Percentiles rank a stretch among this genome's conserved stretches.
Evolutionary conservation across 2,113 vertebrate species (phyloP).

Genomic region (Pao palembangensis): DNA sequence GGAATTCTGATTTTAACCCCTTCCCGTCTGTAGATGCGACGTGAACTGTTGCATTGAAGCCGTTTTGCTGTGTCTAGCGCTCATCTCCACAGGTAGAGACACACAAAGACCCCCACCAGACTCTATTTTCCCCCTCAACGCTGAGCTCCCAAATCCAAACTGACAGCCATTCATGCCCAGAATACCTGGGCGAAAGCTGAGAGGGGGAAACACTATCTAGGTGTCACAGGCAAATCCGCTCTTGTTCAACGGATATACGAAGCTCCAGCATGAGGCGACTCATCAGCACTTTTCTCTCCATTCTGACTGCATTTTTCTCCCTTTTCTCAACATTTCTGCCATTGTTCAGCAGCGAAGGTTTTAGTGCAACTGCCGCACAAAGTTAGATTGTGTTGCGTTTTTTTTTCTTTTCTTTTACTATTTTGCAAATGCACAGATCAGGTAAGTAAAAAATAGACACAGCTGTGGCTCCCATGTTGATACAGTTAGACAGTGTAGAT

Average conservation of each 20-base stretch:
- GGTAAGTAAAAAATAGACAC: constrained; percentile 4
- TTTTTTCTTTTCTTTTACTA: constrained; percentile 49
- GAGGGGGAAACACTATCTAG: constrained; percentile 69
- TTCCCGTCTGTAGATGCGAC: constrained; percentile 10
- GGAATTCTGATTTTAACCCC: constrained; percentile 32
- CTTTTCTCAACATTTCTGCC: constrained; percentile 16
- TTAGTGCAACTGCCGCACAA: constrained; percentile 37
- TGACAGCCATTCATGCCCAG: constrained; percentile 77
- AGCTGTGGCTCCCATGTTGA: background rate
- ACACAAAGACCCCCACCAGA: constrained; percentile 72
- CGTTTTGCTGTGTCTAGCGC: constrained; percentile 41
- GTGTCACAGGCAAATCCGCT: constrained; percentile 76
- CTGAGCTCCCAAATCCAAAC: constrained; percentile 76
- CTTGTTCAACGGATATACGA: constrained; percentile 63
- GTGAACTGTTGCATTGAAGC: constrained; percentile 29
- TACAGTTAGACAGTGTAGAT: background rate
- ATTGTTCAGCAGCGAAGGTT: constrained; percentile 50
- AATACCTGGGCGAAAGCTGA: constrained; percentile 74
- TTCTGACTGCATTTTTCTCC: constrained; percentile 33
- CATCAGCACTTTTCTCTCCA: constrained; percentile 63
- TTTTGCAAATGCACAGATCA: constrained; percentile 25
- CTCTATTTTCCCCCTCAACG: constrained; percentile 67
- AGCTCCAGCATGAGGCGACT: constrained; percentile 56
- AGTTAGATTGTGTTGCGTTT: constrained; percentile 62
- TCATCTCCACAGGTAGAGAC: constrained; percentile 66